phyloP scores from a whole-genome alignment of 2,888 invertebrate genomes.

The Ichneumoninae sp. region DNA sequence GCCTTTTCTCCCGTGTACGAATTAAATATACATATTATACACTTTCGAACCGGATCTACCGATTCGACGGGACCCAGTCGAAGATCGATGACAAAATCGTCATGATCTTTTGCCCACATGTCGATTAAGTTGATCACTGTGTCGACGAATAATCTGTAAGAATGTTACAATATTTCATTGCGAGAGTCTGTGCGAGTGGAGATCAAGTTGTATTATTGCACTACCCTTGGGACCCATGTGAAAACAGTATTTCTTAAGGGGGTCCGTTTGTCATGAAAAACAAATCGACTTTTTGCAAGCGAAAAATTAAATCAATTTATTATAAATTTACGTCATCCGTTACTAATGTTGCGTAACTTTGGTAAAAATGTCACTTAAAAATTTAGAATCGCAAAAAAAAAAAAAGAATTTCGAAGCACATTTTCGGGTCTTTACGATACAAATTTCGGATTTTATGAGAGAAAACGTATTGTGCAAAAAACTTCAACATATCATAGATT shows the following conservation, averaged over 20 bases:
- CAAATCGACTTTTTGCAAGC: background rate
- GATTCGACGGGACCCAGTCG: conserved; percentile 50
- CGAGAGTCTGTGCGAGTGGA: background rate
- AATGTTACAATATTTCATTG: background rate
- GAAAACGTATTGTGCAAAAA: background rate
- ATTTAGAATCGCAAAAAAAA: background rate
- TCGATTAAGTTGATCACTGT: background rate
- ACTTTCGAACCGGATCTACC: conserved; percentile 27
- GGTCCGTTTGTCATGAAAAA: background rate
- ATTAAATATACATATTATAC: conserved; percentile 38
- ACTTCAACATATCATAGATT: background rate
- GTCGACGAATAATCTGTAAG: background rate
- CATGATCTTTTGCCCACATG: background rate
- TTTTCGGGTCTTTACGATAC: background rate
- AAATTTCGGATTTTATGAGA: background rate
- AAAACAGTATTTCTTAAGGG: conserved; percentile 26
- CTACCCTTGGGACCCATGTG: conserved; percentile 18
- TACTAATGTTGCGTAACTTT: background rate
- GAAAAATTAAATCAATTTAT: background rate
- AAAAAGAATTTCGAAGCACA: background rate
- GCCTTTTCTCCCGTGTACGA: conserved; percentile 47
- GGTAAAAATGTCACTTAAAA: background rate
- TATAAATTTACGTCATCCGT: background rate
- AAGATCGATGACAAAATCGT: conserved; percentile 10
- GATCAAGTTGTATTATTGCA: background rate